Conservation (phyloP, 1,140 invertebrate species). For the Physella acuta region DNA sequence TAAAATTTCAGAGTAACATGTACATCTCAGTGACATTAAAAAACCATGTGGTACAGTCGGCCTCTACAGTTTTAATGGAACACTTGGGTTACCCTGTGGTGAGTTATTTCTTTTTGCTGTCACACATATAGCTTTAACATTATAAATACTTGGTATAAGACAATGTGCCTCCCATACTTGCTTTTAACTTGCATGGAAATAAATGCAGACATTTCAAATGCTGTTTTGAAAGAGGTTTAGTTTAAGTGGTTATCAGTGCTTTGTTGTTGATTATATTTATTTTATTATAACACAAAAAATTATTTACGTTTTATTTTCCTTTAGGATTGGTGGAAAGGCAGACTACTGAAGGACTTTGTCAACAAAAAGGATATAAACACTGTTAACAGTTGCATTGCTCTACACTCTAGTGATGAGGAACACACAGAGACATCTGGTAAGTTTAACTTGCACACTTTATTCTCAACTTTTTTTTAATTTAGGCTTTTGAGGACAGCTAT, state of each 20-base stretch:
- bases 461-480: no score
- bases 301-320: not conserved
- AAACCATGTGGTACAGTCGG: slow-evolving; percentile 32
- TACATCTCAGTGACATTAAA: slow-evolving; percentile 33
- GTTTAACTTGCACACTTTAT: no score
- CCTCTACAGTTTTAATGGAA: slow-evolving; percentile 30
- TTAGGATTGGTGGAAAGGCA: slow-evolving; percentile 39
- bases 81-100: slow-evolving; percentile 39
- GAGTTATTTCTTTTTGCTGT: slow-evolving; percentile 23
- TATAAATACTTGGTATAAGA: no score
- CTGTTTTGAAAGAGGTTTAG: not conserved
- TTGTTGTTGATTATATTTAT: not conserved
- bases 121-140: no score
- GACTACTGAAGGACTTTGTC: slow-evolving; percentile 38
- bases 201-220: not conserved
- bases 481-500: no score
- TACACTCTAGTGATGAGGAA: slow-evolving; percentile 14
- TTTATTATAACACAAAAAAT: not conserved
- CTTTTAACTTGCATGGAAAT: not conserved
- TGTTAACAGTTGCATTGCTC: slow-evolving; percentile 34
- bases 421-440: slow-evolving; percentile 9
- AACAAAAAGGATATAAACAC: slow-evolving; percentile 42
- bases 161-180: not conserved
- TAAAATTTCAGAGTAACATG: slow-evolving; percentile 32
- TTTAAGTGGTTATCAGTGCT: not conserved